phyloP scores from a whole-genome alignment of 2,797 vertebrate species.

The Lepidocolaptes lacrymiger region DNA sequence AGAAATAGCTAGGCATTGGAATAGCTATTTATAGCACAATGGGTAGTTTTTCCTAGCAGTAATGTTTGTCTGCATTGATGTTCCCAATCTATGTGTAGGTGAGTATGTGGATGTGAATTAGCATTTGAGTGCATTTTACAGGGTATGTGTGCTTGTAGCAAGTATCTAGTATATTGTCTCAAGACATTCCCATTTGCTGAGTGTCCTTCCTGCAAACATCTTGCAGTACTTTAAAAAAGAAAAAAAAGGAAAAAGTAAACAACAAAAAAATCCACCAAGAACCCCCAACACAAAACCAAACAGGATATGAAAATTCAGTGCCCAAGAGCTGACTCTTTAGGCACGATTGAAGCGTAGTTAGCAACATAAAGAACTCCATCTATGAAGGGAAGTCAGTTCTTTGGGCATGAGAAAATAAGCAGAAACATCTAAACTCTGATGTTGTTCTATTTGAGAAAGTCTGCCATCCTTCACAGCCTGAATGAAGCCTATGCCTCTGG shows the following conservation, averaged over 20 bases:
- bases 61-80: slow-evolving; percentile 36
- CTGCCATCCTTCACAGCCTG: neutral
- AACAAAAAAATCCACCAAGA: slow-evolving; percentile 24
- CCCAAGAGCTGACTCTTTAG: slow-evolving; percentile 72
- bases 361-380: slow-evolving; percentile 68
- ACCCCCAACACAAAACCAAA: slow-evolving; percentile 52
- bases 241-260: slow-evolving; percentile 46
- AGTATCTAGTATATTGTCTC: neutral
- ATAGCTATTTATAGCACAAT: neutral
- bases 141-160: neutral
- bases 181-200: slow-evolving; percentile 58
- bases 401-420: slow-evolving; percentile 64
- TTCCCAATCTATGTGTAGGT: slow-evolving; percentile 1
- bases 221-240: slow-evolving; percentile 71
- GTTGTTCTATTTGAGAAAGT: neutral
- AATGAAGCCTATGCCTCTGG: slow-evolving; percentile 33
- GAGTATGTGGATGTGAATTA: slow-evolving; percentile 12
- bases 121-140: neutral
- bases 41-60: slow-evolving; percentile 28
- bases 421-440: slow-evolving; percentile 41
- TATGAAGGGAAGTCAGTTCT: slow-evolving; percentile 60
- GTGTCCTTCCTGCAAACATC: slow-evolving; percentile 67
- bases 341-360: slow-evolving; percentile 69
- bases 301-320: slow-evolving; percentile 75
- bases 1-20: slow-evolving; percentile 1